Evolutionary conservation across 2,888 invertebrate genomes (phyloP).

Genomic region (Ormyrus nitidulus): DNA sequence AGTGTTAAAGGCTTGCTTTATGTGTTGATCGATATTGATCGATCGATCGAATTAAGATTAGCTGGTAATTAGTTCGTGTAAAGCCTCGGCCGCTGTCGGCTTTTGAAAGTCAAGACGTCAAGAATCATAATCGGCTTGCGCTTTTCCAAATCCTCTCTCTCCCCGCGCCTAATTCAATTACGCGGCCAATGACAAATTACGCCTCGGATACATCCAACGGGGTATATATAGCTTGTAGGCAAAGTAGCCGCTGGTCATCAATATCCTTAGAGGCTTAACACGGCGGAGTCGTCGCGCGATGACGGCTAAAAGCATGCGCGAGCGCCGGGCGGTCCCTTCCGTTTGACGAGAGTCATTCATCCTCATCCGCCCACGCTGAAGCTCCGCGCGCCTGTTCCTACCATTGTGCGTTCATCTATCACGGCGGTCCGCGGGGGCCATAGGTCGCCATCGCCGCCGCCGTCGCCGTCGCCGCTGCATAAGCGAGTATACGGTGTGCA

Average conservation of each 20-base stretch:
- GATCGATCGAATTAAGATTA: slow-evolving; percentile 53
- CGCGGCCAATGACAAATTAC: no score
- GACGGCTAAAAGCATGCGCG: slow-evolving; percentile 48
- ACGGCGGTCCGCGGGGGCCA: slow-evolving; percentile 59
- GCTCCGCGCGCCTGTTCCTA: slow-evolving; percentile 63
- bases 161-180: no score
- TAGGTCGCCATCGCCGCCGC: background rate
- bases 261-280: slow-evolving; percentile 63
- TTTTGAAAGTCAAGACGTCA: slow-evolving; percentile 21
- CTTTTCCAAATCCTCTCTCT: no score
- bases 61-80: slow-evolving; percentile 38
- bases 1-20: slow-evolving; percentile 28
- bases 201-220: background rate
- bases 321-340: slow-evolving; percentile 74
- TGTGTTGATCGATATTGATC: slow-evolving; percentile 36
- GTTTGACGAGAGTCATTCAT: slow-evolving; percentile 76
- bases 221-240: slow-evolving; percentile 64
- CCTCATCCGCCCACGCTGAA: slow-evolving; percentile 74
- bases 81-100: slow-evolving; percentile 1
- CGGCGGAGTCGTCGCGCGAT: slow-evolving; percentile 71
- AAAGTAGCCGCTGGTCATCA: slow-evolving; percentile 72
- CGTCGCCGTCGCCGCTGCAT: background rate
- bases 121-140: slow-evolving; percentile 8
- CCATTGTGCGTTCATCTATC: slow-evolving; percentile 72
- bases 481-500: no score